A percentile compares a stretch with the other conserved stretches of the same genome.
Conservation (phyloP, 2,888 invertebrate genomes). For the Orchesella flavescens region DNA sequence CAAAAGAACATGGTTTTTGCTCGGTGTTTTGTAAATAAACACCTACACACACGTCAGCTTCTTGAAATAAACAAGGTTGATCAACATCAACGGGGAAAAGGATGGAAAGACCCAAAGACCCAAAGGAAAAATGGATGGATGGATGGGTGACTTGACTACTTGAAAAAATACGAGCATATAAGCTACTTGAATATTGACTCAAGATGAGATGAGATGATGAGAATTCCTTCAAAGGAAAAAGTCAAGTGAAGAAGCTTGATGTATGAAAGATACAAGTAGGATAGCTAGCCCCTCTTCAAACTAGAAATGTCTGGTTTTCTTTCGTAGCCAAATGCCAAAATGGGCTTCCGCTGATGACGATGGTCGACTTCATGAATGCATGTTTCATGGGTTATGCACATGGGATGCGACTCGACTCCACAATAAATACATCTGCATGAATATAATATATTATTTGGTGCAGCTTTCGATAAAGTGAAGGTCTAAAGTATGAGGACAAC, state of each 20-base stretch:
- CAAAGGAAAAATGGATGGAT: constrained; percentile 19
- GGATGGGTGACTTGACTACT: constrained; percentile 3
- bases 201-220: constrained; percentile 13
- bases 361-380: constrained; percentile 20
- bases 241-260: constrained; percentile 62
- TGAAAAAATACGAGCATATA: not conserved
- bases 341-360: too few species aligned
- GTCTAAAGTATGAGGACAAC: too few species aligned
- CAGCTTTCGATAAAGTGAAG: too few species aligned
- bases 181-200: constrained; percentile 30
- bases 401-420: too few species aligned
- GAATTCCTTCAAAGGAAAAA: constrained; percentile 30
- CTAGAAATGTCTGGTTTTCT: too few species aligned
- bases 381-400: constrained; percentile 19
- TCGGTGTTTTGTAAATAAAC: too few species aligned
- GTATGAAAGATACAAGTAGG: constrained; percentile 45
- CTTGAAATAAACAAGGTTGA: too few species aligned
- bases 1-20: too few species aligned
- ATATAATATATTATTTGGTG: constrained; percentile 19
- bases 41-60: too few species aligned
- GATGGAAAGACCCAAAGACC: constrained; percentile 12
- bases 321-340: too few species aligned
- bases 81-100: not conserved
- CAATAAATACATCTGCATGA: too few species aligned
- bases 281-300: too few species aligned